These are phyloP conservation scores for Philereme transversata DNA, from an alignment of 2,888 invertebrate genomes.

Conservation along the genomic window DNA sequence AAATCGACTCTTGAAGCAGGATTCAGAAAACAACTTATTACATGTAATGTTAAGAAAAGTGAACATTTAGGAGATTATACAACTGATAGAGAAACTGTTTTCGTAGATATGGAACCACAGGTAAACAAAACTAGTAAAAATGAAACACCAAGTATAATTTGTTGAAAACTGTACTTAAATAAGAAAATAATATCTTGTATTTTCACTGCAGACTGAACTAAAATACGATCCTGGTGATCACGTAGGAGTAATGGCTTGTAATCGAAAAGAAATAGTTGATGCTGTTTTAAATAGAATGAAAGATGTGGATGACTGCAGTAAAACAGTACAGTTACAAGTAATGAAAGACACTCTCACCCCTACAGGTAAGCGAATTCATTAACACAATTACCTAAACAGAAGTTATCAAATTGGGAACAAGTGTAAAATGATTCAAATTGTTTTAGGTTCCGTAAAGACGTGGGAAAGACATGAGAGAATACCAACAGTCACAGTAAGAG, in stretches of 20 bases:
- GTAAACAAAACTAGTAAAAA: conserved; percentile 48
- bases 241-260: conserved; percentile 94
- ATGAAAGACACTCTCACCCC: conserved; percentile 93
- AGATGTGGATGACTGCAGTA: conserved; percentile 87
- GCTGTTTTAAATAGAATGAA: conserved; percentile 88
- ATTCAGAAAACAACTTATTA: conserved; percentile 71
- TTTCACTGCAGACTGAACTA: conserved; percentile 72
- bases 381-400: too few species aligned
- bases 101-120: conserved; percentile 81
- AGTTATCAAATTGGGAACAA: background rate
- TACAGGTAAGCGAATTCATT: conserved; percentile 84
- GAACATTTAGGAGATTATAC: conserved; percentile 85
- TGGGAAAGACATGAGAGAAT: conserved; percentile 94
- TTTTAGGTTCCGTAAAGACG: conserved; percentile 89
- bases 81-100: conserved; percentile 82
- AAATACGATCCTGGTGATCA: conserved; percentile 96
- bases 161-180: background rate
- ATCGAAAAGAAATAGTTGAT: conserved; percentile 90
- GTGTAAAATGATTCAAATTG: conserved; percentile 6
- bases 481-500: conserved; percentile 88
- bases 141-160: background rate
- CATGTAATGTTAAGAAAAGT: conserved; percentile 80
- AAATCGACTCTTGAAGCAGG: conserved; percentile 61
- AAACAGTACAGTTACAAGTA: conserved; percentile 89
- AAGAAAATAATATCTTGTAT: background rate